Base-by-base conservation (phyloP, 2,888 invertebrate species). In the Scaptomyza caliginosa region DNA sequence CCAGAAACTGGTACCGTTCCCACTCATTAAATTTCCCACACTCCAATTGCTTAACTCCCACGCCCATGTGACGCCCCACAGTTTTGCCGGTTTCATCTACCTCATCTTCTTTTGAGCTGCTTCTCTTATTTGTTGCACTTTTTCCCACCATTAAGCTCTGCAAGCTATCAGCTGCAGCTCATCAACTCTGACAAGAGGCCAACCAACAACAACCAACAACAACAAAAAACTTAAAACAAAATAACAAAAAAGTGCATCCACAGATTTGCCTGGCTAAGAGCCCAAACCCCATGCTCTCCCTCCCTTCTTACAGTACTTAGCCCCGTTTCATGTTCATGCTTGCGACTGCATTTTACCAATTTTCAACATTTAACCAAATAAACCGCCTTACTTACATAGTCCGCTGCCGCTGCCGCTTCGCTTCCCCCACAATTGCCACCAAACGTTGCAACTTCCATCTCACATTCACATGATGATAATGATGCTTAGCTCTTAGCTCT, bases 361-460 rank as follows among this genome's bases (percentile, higher is more conserved):
- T 82, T 84, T 67, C 78, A 77, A 69, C 81, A 81, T 86, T 82
- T 82, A 86, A 73, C 86, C 85, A 82, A 82, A 82, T 82, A 86
- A 82, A 82, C 72, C 72, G 63, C 46, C 52, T 66, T 43, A 48
- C 42, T 46, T 45, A 19, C 38, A 7, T 34, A n/a, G n/a, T n/a
- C n/a, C n/a, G n/a, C n/a, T n/a, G n/a, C n/a, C n/a, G n/a, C n/a
- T n/a, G n/a, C n/a, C n/a, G 34, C 28, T 5, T 17, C 38, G 2
- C 11, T 34, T 38, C 17, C 39, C n/a, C 10, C 13, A 0, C 26
- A 16, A 21, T 13, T 17, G 8, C 39, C 16, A 2, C 36, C 30
- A 6, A n/a, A 16, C 3, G 30, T 50, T 50, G 50, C 38, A 48
- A 42, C 39, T 67, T 59, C 59, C 64, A 56, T 50, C 34, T 16